A percentile compares a stretch with the other conserved stretches of the same genome.
phyloP scores from a whole-genome alignment of 2,113 vertebrate species.

The Podarcis muralis region DNA sequence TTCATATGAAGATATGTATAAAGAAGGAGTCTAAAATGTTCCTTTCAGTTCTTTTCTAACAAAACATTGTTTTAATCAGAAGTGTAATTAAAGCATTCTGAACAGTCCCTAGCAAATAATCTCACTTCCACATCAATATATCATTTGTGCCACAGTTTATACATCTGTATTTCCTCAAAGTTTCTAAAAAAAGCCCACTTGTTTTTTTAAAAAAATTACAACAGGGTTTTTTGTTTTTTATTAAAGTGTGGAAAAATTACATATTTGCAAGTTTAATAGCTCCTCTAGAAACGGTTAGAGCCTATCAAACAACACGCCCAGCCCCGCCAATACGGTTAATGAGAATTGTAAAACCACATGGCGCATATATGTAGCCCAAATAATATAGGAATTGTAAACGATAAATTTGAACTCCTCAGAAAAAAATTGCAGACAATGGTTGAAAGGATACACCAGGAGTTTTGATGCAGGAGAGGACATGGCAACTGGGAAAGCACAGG shows the following conservation, averaged over 20 bases:
- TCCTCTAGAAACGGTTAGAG: slow-evolving; percentile 73
- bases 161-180: slow-evolving; percentile 57
- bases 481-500: too few relatives aligned
- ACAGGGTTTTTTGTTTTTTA: slow-evolving; percentile 31
- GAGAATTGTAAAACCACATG: slow-evolving; percentile 70
- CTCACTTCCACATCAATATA: slow-evolving; percentile 64
- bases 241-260: slow-evolving; percentile 63
- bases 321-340: slow-evolving; percentile 67
- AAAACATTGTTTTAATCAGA: slow-evolving; percentile 59
- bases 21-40: slow-evolving; percentile 11
- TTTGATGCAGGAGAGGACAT: background rate
- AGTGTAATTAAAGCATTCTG: slow-evolving; percentile 71
- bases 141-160: slow-evolving; percentile 50
- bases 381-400: background rate
- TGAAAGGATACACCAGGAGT: background rate
- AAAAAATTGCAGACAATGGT: background rate
- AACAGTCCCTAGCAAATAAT: slow-evolving; percentile 66
- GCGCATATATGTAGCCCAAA: background rate
- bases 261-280: slow-evolving; percentile 74
- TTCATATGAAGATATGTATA: slow-evolving; percentile 47
- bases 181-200: slow-evolving; percentile 58
- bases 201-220: slow-evolving; percentile 50
- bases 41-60: slow-evolving; percentile 72
- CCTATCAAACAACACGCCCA: slow-evolving; percentile 63
- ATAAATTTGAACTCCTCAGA: slow-evolving; percentile 30